Evolutionary conservation across 2,888 invertebrate species (phyloP), one percentile per base, ranked within the genome.

Genomic region (Mactromeris polynyma): DNA sequence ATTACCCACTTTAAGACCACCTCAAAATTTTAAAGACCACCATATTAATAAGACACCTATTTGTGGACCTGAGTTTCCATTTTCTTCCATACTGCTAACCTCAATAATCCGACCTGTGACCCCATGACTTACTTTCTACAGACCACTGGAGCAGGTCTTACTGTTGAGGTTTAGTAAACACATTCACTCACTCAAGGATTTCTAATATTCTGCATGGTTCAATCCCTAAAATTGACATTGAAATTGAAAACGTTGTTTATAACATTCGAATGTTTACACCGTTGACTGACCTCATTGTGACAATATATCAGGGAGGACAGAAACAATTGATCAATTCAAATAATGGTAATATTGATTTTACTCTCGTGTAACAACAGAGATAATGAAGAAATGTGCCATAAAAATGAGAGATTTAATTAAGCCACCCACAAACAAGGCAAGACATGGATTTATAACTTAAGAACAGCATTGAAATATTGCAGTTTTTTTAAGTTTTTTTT

Each of bases 301-400:
- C 58, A 64, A 26, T n/a, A 64, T 46, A 46, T 46, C 46, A 46
- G 9, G 17, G 58, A 26, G 26, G 58, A 58, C 21, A 14, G 26
- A 36, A 73, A 14, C 73, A 36, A 14, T 14, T 73, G 31, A 73
- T 73, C 73, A 17, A 73, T 33, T 36, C 73, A 73, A 73, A 36
- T 36, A 73, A 73, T 36, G 36, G 36, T 19, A 17, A 73, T 73
- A 73, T 73, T 73, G 73, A 73, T 73, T 73, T 73, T 73, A 17
- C 33, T 36, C 33, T 0, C 33, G 26, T 33, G 73, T 17, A 33
- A 69, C 31, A 33, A 69, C 69, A 69, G 14, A 17, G 31, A 73
- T 33, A 2, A 73, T 73, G 1, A 73, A 73, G 73, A 73, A 73
- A 73, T 36, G 31, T 6, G 73, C 73, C 36, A 33, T 73, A 73